phyloP scores from a whole-genome alignment of 2,113 vertebrate species.

The Elgaria multicarinata region DNA sequence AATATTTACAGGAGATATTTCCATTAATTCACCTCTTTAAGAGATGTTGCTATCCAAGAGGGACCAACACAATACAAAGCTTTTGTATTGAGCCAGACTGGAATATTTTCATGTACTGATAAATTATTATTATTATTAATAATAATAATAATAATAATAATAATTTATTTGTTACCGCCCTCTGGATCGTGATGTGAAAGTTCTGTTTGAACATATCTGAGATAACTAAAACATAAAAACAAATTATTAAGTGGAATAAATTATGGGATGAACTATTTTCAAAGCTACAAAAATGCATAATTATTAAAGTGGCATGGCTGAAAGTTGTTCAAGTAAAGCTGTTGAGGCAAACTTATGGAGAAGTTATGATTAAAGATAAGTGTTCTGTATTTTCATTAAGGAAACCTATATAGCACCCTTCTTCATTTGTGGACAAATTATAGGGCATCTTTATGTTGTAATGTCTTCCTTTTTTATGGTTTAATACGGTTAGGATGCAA shows the following conservation, averaged over 20 bases:
- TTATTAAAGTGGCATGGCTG: not conserved
- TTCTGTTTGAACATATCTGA: not conserved
- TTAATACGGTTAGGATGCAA: not conserved
- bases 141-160: no score
- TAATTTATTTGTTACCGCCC: no score
- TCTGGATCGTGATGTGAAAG: no score
- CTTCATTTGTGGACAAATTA: not conserved
- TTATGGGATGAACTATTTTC: not conserved
- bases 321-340: not conserved
- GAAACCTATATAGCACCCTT: not conserved
- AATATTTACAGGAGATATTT: not conserved
- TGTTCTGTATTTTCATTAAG: not conserved
- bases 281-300: not conserved
- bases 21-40: not conserved
- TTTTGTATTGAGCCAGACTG: not conserved
- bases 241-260: not conserved
- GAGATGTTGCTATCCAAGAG: not conserved
- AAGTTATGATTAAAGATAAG: not conserved
- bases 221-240: not conserved
- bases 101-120: not conserved
- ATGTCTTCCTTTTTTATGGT: not conserved
- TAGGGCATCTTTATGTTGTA: not conserved
- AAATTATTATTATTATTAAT: no score
- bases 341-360: not conserved
- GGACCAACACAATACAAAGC: not conserved